Percentiles rank a stretch among this genome's conserved stretches.
phyloP scores from a whole-genome alignment of 2,888 invertebrate species.

The Syrista parreyssii region DNA sequence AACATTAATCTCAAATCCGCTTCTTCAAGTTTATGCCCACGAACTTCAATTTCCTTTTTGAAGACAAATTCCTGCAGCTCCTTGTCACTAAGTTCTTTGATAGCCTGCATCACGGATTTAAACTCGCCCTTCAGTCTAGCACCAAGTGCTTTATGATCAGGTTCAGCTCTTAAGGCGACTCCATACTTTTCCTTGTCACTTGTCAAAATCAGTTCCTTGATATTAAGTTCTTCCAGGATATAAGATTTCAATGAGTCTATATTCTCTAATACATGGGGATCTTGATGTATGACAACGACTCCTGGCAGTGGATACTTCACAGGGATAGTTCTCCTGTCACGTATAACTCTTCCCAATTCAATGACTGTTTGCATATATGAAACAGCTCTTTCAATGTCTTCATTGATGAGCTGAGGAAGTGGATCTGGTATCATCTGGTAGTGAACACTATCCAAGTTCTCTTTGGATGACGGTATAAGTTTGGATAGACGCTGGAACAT shows the following conservation, averaged over 20 bases:
- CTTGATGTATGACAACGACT: conserved; percentile 93
- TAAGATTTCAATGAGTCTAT: conserved; percentile 84
- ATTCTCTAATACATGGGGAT: conserved; percentile 80
- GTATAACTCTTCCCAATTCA: conserved; percentile 90
- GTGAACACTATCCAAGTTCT: conserved; percentile 83
- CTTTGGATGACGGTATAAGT: conserved; percentile 70
- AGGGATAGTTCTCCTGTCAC: conserved; percentile 94
- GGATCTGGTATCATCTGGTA: conserved; percentile 89
- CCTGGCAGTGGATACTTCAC: conserved; percentile 97
- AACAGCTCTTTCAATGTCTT: conserved; percentile 89
- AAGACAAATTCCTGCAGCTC: conserved; percentile 82
- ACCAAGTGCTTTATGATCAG: conserved; percentile 93
- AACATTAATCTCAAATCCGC: conserved; percentile 88
- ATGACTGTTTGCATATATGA: conserved; percentile 94
- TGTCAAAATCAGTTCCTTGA: conserved; percentile 84
- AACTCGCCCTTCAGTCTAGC: conserved; percentile 89
- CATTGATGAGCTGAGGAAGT: conserved; percentile 78
- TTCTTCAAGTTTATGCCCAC: conserved; percentile 81
- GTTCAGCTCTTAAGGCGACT: conserved; percentile 90
- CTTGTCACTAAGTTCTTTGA: conserved; percentile 81
- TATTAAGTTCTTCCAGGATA: conserved; percentile 93
- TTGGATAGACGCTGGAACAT: conserved; percentile 91
- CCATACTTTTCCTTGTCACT: conserved; percentile 94
- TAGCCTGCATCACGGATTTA: conserved; percentile 84
- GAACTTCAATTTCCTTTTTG: conserved; percentile 78